Percentiles rank a stretch among this genome's conserved stretches.
These are phyloP conservation scores for Solenopsis fugax DNA, from an alignment of 1,140 invertebrate species.

Conservation along the genomic window DNA sequence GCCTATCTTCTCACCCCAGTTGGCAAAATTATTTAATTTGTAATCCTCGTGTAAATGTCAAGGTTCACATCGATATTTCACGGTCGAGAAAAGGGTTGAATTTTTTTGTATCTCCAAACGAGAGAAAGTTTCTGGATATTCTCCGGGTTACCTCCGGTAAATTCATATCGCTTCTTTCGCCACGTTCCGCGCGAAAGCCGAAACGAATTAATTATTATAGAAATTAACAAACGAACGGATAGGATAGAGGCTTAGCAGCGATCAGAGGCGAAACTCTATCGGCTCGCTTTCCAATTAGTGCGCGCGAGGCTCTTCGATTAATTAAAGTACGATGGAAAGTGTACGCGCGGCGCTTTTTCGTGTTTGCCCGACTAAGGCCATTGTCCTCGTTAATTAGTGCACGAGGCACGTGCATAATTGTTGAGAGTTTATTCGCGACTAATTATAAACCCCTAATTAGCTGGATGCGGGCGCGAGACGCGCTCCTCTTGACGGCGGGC, in stretches of 20 bases:
- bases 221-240: not conserved
- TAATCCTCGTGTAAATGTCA: not conserved
- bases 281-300: slow-evolving; percentile 61
- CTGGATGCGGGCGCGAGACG: not conserved
- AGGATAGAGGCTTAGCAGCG: not conserved
- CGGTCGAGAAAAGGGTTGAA: not conserved
- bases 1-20: too few relatives aligned
- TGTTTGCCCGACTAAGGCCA: slow-evolving; percentile 8
- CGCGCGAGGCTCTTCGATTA: slow-evolving; percentile 65
- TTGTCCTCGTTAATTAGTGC: slow-evolving; percentile 74
- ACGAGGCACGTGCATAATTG: slow-evolving; percentile 52
- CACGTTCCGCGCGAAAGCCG: not conserved
- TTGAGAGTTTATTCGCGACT: slow-evolving; percentile 59
- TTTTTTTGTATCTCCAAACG: not conserved
- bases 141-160: not conserved
- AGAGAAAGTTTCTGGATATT: not conserved
- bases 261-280: slow-evolving; percentile 26
- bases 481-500: not conserved
- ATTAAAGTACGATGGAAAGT: slow-evolving; percentile 64
- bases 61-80: not conserved
- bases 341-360: slow-evolving; percentile 36
- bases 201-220: slow-evolving; percentile 25
- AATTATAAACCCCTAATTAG: slow-evolving; percentile 74
- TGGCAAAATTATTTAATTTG: not conserved
- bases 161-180: not conserved